Percentiles rank a stretch among this genome's conserved stretches.
These are phyloP conservation scores for crab-eating macaque (Macaca fascicularis) DNA, from an alignment of 2,113 vertebrate genomes.

Conservation along the genomic window DNA sequence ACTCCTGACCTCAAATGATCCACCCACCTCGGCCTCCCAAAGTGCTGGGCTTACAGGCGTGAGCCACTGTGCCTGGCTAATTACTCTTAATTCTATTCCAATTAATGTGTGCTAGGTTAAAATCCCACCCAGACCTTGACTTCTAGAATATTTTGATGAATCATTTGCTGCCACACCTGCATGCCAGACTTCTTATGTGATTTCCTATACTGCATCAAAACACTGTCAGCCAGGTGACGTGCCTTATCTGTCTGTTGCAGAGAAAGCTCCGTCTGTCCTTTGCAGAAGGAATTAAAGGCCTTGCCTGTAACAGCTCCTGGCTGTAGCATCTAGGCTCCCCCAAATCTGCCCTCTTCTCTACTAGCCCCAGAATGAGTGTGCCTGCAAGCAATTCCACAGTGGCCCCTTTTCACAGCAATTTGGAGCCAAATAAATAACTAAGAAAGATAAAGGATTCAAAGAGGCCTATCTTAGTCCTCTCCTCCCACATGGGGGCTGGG, in stretches of 20 bases:
- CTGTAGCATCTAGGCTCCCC: neutral
- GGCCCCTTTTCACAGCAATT: neutral
- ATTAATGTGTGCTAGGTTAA: neutral
- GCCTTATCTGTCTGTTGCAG: neutral
- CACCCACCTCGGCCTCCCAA: too few species aligned
- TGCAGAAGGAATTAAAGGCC: neutral
- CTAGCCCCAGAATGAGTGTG: neutral
- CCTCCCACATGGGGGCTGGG: neutral
- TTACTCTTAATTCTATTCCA: constrained; percentile 20
- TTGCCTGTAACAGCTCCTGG: neutral
- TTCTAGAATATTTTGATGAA: neutral
- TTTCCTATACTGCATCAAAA: neutral
- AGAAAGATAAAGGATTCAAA: neutral
- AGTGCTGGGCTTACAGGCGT: too few species aligned
- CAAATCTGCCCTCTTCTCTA: neutral
- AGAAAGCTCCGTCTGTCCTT: neutral
- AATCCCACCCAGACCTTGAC: neutral
- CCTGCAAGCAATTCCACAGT: neutral
- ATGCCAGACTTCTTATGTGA: neutral
- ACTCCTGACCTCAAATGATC: too few species aligned
- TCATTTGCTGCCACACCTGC: neutral
- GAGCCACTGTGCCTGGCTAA: neutral
- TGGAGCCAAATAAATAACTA: neutral
- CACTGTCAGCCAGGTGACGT: accelerated
- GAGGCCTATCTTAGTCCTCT: neutral